A percentile compares a stretch with the other conserved stretches of the same genome.
Evolutionary conservation across 2,888 invertebrate species (phyloP).

Genomic region (Conops quadrifasciatus): DNA sequence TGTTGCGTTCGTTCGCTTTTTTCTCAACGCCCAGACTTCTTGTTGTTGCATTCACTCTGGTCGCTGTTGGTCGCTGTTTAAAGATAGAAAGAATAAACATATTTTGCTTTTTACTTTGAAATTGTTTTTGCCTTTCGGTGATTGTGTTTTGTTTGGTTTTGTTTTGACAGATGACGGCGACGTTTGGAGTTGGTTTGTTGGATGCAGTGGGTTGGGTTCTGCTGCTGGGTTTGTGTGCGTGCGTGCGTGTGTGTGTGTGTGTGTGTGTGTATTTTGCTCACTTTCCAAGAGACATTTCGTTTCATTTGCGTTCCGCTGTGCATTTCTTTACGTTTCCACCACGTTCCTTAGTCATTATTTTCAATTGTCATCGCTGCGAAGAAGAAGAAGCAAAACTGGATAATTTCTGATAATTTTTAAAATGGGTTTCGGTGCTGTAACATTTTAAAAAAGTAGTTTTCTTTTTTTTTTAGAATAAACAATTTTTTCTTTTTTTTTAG

Average conservation of each 20-base stretch:
- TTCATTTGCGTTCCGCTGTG: constrained; percentile 18
- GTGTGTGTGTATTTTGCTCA: not conserved
- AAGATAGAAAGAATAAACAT: too few species aligned
- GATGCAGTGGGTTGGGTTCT: constrained; percentile 28
- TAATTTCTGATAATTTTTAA: too few species aligned
- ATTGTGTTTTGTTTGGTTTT: constrained; percentile 48
- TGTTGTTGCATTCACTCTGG: constrained; percentile 30
- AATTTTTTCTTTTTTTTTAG: too few species aligned
- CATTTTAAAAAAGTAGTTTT: too few species aligned
- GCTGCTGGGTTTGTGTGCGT: not conserved
- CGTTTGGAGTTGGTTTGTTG: constrained; percentile 8
- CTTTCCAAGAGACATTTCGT: constrained; percentile 14
- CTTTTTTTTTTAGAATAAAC: too few species aligned
- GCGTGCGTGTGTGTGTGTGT: not conserved
- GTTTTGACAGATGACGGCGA: constrained; percentile 54
- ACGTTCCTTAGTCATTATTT: constrained; percentile 8
- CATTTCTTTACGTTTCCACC: constrained; percentile 25
- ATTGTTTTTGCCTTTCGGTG: not conserved
- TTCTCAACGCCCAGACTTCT: not conserved
- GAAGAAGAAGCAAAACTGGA: too few species aligned
- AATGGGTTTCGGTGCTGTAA: too few species aligned
- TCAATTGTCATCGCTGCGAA: too few species aligned
- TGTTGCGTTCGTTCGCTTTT: constrained; percentile 9
- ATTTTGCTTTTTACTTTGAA: too few species aligned
- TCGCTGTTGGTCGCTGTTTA: too few species aligned